Evolutionary conservation across 2,113 vertebrate species (phyloP), one percentile per base, ranked within the genome.

Genomic region (Oncorhynchus tshawytscha): DNA sequence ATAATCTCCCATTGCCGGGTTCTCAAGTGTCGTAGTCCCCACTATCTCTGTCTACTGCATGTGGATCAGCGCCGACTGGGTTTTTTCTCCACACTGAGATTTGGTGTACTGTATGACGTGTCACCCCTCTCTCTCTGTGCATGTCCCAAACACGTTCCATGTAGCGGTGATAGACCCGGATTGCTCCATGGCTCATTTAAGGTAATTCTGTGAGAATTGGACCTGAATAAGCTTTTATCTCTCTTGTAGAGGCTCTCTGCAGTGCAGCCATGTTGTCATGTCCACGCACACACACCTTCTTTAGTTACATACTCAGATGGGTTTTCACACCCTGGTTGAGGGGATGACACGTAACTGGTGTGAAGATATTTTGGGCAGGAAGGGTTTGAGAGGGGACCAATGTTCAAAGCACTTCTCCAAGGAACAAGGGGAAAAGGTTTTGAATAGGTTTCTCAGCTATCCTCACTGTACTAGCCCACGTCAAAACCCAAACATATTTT

Each of bases 221-320:
- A 91, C 84, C 79, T 66, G 89, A 88, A 91, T 88, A 91, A 85
- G 90, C 91, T 93, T 90, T 92, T 91, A 92, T 82, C 87, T 74
- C 72, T 77, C n/a, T n/a, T 91, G 87, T 93, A 84, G 80, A 49
- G 51, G 34, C 60, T 79, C 57, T 67, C 34, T 76, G 82, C 82
- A 83, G 62, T 74, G 73, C 72, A 11, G 54, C 25, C 72, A 71
- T 25, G 51, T 74, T 84, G 82, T 88, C 78, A 87, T 82, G 81
- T 81, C 81, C 67, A 75, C 65, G 22, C 75, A 81, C 78, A 82
- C 76, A 79, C 78, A 60, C 74, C 45, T 82, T 74, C 82, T 65
- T 77, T 84, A 71, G 86, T 78, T 85, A 78, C 82, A 84, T 80
- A 83, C 87, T 70, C 78, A 85, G 85, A 87, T 89, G 85, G 75